These are phyloP conservation scores for Lithophane leautieri DNA, from an alignment of 2,888 invertebrate genomes.

Conservation along the genomic window DNA sequence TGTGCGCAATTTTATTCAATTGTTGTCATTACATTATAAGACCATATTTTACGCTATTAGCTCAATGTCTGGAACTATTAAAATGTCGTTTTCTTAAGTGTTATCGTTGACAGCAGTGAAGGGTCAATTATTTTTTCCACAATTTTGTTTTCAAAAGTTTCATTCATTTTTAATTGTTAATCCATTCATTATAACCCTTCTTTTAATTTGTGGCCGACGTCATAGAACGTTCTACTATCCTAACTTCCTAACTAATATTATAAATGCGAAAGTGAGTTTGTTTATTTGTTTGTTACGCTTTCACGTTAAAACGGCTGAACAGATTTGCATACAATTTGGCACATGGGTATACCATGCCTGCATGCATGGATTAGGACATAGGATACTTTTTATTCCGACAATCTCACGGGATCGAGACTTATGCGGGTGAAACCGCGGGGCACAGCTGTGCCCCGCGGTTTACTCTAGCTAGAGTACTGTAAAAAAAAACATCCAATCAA, in stretches of 20 bases:
- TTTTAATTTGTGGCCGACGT: constrained; percentile 6
- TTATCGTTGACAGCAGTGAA: background rate
- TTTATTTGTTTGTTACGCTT: no score
- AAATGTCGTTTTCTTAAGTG: background rate
- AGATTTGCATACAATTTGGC: no score
- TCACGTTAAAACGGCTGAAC: no score
- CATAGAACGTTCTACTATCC: constrained; percentile 15
- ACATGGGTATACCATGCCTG: no score
- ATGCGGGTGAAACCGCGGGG: no score
- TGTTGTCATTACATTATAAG: constrained; percentile 19
- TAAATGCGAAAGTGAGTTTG: no score
- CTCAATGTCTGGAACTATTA: background rate
- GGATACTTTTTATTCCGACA: no score
- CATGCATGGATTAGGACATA: no score
- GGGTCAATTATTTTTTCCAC: background rate
- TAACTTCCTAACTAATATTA: no score
- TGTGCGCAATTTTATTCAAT: constrained; percentile 27
- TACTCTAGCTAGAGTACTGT: no score
- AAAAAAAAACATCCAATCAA: constrained; percentile 34
- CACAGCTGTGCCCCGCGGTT: no score
- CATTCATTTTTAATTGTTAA: background rate
- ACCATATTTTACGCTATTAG: constrained; percentile 7
- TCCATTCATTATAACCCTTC: background rate
- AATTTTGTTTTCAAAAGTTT: background rate
- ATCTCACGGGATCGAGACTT: no score